Evolutionary conservation across 2,888 invertebrate genomes (phyloP), one percentile per base, ranked within the genome.

Genomic region (Mactromeris polynyma): DNA sequence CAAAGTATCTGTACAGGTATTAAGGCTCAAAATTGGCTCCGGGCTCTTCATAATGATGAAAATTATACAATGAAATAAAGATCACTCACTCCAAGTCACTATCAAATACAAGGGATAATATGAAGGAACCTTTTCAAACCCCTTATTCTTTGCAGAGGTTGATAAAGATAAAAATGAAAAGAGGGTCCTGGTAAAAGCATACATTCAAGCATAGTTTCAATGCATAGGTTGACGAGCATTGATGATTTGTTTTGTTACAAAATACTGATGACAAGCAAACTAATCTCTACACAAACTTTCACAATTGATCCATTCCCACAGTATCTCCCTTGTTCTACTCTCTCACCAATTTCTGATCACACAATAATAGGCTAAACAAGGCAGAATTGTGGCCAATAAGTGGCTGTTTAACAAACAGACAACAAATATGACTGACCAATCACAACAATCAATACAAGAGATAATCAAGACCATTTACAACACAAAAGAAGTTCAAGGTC

Each of bases 341-440:
- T 73, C 33, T 17, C 11, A 26, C 6, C 26, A n/a, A 26, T 1
- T 64, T 64, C 58, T 64, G 46, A 26, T 64, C 58, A 64, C 26
- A n/a, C n/a, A n/a, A 26, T 26, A 64, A 6, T 9, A 17, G 11
- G 19, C 51, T 51, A 51, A 9, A 51, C 19, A n/a, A 17, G 14
- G 0, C 21, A 11, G 36, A 14, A 73, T 19, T 73, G 19, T 36
- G 14, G 31, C 14, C 31, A 73, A 73, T 73, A 1, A 33, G 17
- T 14, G 73, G 73, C 73, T 33, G 33, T 36, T 73, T 36, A 73
- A 73, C 73, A 36, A 73, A 58, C 21, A 11, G 21, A 58, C 58
- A 58, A 58, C 58, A 58, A 58, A 58, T 58, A 51, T 17, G 19
- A 64, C 58, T 73, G 33, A 73, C 73, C 73, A 73, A 73, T 73